Evolutionary conservation across 2,113 vertebrate species (phyloP), one percentile per base, ranked within the genome.

Genomic region (Synodontis membranacea): DNA sequence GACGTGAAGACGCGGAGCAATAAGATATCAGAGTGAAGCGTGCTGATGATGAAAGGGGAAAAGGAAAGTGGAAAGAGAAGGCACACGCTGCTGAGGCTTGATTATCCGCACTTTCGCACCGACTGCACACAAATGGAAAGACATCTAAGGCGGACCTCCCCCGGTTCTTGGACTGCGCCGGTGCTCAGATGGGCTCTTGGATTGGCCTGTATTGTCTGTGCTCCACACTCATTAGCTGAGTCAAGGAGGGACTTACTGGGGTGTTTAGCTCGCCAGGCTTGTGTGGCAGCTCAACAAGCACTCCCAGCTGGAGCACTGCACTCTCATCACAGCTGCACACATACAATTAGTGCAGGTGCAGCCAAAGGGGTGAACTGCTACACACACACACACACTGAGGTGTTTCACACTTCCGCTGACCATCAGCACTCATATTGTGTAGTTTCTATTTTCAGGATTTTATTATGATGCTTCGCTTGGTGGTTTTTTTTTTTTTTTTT

Each of bases 291-390:
- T 86, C 88, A 88, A 90, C 89, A 90, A 90, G 89, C 84, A 78
- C 88, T 90, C 88, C 86, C 89, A 90, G 89, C 89, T 90, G 89
- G 89, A 89, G 89, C 76, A 84, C 89, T 62, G 84, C 88, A 82
- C 88, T 88, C 89, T 86, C 82, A 89, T 86, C 88, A 86, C 89
- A 90, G 89, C 89, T 90, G 89, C 88, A 90, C 89, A 86, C 81
- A 88, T 84, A 90, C 89, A 90, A 90, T 89, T 89, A 90, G 83
- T 90, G 88, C 89, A 90, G 89, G 89, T 90, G 89, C 88, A 90
- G 86, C 87, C 42, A 81, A 80, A 64, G 50, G 86, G 64, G 62
- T 68, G 85, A 88, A 66, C 86, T 87, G 60, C 56, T 80, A 86
- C 75, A 76, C 42, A 75, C 88, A 85, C 68, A 83, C 56, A 88